Base-by-base conservation (phyloP, 2,888 invertebrate species). In the Saturnia pavonia region DNA sequence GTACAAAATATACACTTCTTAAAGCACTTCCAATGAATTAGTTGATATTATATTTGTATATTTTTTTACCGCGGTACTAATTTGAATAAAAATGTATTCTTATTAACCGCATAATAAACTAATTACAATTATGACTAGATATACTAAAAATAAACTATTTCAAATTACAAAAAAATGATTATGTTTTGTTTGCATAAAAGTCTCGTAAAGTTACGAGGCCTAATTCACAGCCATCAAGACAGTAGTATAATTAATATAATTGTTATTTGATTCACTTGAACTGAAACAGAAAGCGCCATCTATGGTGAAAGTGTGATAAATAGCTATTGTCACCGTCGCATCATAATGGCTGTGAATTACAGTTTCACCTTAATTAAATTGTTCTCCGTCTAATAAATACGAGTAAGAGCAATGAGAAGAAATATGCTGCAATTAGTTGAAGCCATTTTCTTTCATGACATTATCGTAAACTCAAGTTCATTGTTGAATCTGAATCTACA, bases 251-350 rank as follows among this genome's bases (percentile, higher is more conserved):
- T 60, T 27, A 60, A 27, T 60, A 27, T 7, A 19, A 51, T 19
- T 60, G 57, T 25, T 42, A 42, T 42, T 66, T 51, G 66, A 57
- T 70, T 80, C 79, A 77, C 82, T 71, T 69, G 51, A 70, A 67
- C 76, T 69, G 78, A 77, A 78, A 78, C 70, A 54, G 70, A 70
- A 70, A 70, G 77, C 77, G 65, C 74, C 70, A 75, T 78, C 74
- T 57, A 78, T 69, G 54, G 76, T 74, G 83, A 83, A 83, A 83
- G 83, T 83, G 81, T 81, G 75, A 77, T 78, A 69, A 80, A 82
- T 73, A 75, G 72, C 27, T 70, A 74, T 79, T 78, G 79, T 78
- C 75, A 72, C 74, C 74, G 73, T 75, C 14, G 2, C 14, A 14
- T 60, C 54, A 73, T 71, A 71, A 71, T 71, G 65, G 34, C 72